Conservation (phyloP, 2,113 vertebrate genomes). For the Fregetta grallaria region DNA sequence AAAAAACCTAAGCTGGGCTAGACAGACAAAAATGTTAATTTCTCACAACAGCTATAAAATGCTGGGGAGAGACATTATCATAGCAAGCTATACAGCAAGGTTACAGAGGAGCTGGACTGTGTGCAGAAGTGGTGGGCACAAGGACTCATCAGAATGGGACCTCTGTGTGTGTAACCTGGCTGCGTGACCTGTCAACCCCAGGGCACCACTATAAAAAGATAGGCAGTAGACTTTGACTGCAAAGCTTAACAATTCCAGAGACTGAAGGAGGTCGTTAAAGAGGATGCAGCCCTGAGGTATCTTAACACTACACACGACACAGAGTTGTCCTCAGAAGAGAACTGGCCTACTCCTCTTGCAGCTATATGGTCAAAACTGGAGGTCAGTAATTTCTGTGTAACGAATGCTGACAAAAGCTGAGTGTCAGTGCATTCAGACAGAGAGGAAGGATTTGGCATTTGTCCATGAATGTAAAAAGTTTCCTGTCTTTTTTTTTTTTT, state of each 20-base stretch:
- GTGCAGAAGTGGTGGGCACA: neutral
- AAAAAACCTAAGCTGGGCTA: neutral
- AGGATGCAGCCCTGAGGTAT: neutral
- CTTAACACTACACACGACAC: neutral
- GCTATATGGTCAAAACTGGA: neutral
- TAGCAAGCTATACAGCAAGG: neutral
- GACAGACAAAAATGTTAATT: neutral
- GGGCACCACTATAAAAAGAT: neutral
- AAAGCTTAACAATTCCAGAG: neutral
- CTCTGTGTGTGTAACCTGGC: neutral
- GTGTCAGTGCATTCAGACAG: neutral
- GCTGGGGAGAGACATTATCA: neutral
- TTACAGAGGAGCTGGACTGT: neutral
- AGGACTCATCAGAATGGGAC: neutral
- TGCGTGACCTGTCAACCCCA: neutral
- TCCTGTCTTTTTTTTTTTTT: neutral
- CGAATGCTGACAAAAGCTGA: neutral
- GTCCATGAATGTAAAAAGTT: neutral
- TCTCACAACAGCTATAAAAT: neutral
- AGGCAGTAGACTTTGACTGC: neutral
- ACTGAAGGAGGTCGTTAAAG: neutral
- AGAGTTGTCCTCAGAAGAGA: neutral
- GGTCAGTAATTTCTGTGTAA: neutral
- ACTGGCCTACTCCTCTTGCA: neutral
- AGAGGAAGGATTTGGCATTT: neutral